Percentiles rank a stretch among this genome's conserved stretches.
Conservation (phyloP, 2,888 invertebrate genomes). For the Ichneumoninae sp. region DNA sequence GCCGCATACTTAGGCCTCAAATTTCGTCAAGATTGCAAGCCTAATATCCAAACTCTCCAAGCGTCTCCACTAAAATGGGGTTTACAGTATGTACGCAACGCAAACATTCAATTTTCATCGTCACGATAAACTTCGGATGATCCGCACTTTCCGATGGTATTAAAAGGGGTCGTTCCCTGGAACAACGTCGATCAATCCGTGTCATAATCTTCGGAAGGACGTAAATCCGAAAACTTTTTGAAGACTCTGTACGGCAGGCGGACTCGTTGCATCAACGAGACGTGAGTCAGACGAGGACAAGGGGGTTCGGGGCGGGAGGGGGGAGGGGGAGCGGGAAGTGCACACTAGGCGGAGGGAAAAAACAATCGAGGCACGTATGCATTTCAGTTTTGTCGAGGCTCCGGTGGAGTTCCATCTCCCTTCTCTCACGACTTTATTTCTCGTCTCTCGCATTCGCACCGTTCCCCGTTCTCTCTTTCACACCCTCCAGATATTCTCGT, state of each 20-base stretch:
- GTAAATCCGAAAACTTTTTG: conserved; percentile 33
- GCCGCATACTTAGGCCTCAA: too few species aligned
- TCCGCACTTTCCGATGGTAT: background rate
- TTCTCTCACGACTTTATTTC: conserved; percentile 56
- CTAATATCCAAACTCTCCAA: too few species aligned
- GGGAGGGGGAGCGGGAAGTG: conserved; percentile 28
- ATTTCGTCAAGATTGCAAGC: too few species aligned
- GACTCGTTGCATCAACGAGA: conserved; percentile 32
- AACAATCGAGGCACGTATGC: conserved; percentile 78
- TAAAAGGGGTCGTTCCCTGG: background rate
- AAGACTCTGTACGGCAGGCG: conserved; percentile 30
- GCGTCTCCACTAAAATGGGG: too few species aligned
- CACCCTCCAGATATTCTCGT: conserved; percentile 77
- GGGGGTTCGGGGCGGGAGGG: background rate
- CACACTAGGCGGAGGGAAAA: conserved; percentile 56
- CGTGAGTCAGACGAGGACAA: conserved; percentile 49
- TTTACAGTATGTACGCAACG: too few species aligned
- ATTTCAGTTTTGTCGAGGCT: conserved; percentile 76
- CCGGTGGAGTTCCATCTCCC: conserved; percentile 54
- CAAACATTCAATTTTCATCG: background rate
- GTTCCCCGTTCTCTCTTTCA: conserved; percentile 74
- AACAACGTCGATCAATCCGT: background rate
- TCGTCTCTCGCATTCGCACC: conserved; percentile 67
- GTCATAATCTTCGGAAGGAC: background rate
- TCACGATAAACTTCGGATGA: background rate